These are phyloP conservation scores for Microctonus hyperodae DNA, from an alignment of 2,888 invertebrate genomes.

Conservation along the genomic window DNA sequence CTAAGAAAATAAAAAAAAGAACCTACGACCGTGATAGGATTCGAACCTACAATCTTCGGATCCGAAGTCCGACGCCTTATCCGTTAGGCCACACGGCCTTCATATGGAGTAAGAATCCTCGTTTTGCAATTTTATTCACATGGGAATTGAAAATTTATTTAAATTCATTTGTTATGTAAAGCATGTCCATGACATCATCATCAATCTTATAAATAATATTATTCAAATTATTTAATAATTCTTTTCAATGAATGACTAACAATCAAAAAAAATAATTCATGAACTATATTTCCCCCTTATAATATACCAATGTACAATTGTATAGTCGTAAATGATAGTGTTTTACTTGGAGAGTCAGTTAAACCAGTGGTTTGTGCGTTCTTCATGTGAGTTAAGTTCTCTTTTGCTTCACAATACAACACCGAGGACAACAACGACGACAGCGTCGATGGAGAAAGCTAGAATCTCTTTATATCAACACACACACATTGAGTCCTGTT, in stretches of 20 bases:
- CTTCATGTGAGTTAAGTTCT: conserved; percentile 14
- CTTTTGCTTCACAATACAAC: background rate
- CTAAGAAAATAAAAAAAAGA: background rate
- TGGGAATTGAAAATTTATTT: too few species aligned
- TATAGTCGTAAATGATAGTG: background rate
- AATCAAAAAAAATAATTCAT: too few species aligned
- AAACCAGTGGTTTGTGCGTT: conserved; percentile 14
- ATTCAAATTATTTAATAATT: too few species aligned
- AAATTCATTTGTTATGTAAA: too few species aligned
- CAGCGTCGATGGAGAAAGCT: conserved; percentile 1
- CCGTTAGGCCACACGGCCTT: conserved; percentile 73
- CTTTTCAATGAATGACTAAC: too few species aligned
- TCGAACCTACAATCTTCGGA: conserved; percentile 68
- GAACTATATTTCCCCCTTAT: too few species aligned
- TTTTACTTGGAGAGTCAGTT: conserved; percentile 13
- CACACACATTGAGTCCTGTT: background rate
- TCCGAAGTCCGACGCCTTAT: conserved; percentile 72
- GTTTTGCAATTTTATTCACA: too few species aligned
- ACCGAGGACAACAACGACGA: conserved; percentile 1
- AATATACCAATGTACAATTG: background rate
- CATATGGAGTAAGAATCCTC: too few species aligned
- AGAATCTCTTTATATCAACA: background rate
- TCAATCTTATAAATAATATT: too few species aligned
- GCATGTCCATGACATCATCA: too few species aligned
- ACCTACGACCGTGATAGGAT: conserved; percentile 60